These are phyloP conservation scores for Nansenia antarctica DNA, from an alignment of 2,113 vertebrate species.

Conservation along the genomic window DNA sequence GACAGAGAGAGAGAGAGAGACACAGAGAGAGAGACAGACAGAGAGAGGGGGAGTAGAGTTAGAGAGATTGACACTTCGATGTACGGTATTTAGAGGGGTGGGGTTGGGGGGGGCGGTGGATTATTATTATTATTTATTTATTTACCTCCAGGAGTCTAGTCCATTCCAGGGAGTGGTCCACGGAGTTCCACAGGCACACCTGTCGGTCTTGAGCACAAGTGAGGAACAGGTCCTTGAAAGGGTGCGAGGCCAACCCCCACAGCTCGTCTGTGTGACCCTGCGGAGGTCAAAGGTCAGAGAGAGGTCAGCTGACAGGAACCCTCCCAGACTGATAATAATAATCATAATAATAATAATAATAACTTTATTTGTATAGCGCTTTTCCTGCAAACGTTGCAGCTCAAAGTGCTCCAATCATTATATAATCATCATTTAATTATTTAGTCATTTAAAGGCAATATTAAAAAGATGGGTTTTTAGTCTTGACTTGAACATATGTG, in stretches of 20 bases:
- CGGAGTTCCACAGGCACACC: constrained; percentile 92
- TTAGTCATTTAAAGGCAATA: no score
- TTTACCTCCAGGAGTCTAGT: constrained; percentile 89
- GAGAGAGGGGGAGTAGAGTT: background rate
- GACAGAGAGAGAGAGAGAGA: background rate
- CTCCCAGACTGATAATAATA: no score
- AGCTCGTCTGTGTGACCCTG: constrained; percentile 98
- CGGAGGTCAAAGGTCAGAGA: constrained; percentile 17
- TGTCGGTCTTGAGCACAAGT: constrained; percentile 95
- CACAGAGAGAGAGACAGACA: background rate
- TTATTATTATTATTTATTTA: no score
- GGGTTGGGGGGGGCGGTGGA: background rate
- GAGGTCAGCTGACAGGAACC: no score
- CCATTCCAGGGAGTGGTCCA: constrained; percentile 92
- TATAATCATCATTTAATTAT: no score
- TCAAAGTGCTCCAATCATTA: no score
- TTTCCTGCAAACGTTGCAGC: no score
- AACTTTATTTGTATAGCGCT: no score
- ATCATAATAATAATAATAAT: no score
- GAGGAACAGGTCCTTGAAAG: constrained; percentile 90
- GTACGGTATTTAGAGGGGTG: background rate
- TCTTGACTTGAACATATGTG: no score
- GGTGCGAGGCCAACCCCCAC: constrained; percentile 95
- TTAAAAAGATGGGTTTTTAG: no score
- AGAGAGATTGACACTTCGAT: no score